Evolutionary conservation across 2,113 vertebrate species (phyloP), one percentile per base, ranked within the genome.

Genomic region (Lophura nycthemera): DNA sequence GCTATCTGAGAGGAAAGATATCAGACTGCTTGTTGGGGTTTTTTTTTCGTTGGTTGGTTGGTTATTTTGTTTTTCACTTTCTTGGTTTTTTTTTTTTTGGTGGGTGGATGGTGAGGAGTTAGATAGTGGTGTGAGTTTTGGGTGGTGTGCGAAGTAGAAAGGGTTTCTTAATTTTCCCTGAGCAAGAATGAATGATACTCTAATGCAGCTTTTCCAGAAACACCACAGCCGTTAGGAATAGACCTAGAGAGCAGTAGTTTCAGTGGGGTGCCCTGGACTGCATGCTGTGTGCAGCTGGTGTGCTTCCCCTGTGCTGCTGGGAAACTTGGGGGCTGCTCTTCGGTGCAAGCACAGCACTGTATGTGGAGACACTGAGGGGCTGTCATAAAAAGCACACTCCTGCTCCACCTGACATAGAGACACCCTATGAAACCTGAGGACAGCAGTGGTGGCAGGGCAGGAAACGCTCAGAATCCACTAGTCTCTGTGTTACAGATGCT

Each of bases 201-300:
- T 25, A 32, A 56, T 34, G 40, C 17, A 47, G 12, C 85, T 90
- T 82, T 60, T 86, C 13, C 69, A 40, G 48, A 13, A 61, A 27
- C 54, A 24, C 5, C 11, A 59, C 3, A 64, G 52, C 52, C 27
- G 0, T 16, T 17, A 4, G 34, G 43, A 76, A 34, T 10, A 34
- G n/a, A 10, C 13, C 38, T 42, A 57, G 38, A 52, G 70, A 70
- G n/a, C 70, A 63, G 65, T 25, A 38, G 73, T 52, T 36, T 42
- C 32, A 32, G 27, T 22, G 42, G 57, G 27, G 42, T 54, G 15
- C 40, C 19, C 60, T n/a, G 64, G 34, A 3, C 54, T 8, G 43
- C 29, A 2, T 6, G 5, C 36, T 1, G 2, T 1, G 2, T 47
- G 66, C 7, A 32, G 43, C 38, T 24, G 5, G 3, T 11, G 61